Conservation (phyloP, 1,140 invertebrate genomes). For the Zaprionus kolodkinae region DNA sequence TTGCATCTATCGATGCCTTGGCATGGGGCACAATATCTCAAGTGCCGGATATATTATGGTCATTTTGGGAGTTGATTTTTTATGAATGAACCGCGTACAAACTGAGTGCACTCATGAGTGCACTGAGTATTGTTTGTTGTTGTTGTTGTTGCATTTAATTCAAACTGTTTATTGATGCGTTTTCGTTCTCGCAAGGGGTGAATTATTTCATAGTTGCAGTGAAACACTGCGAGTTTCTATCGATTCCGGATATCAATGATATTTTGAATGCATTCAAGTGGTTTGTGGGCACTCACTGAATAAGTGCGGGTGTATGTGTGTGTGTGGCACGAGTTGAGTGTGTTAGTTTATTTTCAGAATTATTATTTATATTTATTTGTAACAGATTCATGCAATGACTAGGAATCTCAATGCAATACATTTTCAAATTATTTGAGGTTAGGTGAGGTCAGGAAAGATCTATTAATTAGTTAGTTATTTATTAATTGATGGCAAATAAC, state of each 20-base stretch:
- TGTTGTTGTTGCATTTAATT: slow-evolving; percentile 50
- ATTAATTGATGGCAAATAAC: neutral
- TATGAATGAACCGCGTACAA: slow-evolving; percentile 47
- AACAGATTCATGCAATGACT: neutral
- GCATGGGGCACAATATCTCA: slow-evolving; percentile 46
- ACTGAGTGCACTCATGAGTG: slow-evolving; percentile 33
- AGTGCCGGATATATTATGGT: slow-evolving; percentile 60
- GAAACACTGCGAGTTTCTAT: slow-evolving; percentile 30
- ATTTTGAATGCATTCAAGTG: slow-evolving; percentile 57
- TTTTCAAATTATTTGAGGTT: too few species aligned
- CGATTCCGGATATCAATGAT: slow-evolving; percentile 69
- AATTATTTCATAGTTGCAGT: slow-evolving; percentile 30
- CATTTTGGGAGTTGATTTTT: slow-evolving; percentile 56
- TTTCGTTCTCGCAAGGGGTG: slow-evolving; percentile 22
- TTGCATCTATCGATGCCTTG: slow-evolving; percentile 25
- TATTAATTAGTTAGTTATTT: neutral
- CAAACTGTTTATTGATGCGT: slow-evolving; percentile 52
- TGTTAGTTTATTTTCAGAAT: neutral
- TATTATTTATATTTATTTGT: slow-evolving; percentile 1
- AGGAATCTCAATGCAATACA: neutral
- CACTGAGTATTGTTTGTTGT: slow-evolving; percentile 32
- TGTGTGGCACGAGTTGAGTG: neutral
- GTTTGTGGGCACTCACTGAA: neutral
- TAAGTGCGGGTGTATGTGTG: neutral
- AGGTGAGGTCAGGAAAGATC: neutral